A percentile compares a stretch with the other conserved stretches of the same genome.
phyloP scores from a whole-genome alignment of 2,113 vertebrate species.

The Parotia lawesii region DNA sequence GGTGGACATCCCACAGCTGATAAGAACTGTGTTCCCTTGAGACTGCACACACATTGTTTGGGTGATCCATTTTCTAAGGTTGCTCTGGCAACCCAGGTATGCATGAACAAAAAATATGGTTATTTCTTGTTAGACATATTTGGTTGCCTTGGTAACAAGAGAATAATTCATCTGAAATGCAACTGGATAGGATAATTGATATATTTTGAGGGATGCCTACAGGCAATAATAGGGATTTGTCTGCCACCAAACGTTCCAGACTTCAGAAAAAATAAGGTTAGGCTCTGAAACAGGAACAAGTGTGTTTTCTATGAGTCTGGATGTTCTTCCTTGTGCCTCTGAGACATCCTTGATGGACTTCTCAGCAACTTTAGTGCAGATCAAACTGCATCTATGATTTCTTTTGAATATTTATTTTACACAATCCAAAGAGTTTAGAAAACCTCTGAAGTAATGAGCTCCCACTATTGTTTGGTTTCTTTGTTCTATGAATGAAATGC shows the following conservation, averaged over 20 bases:
- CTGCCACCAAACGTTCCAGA: neutral
- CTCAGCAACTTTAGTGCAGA: neutral
- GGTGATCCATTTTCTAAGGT: neutral
- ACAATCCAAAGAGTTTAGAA: slow-evolving; percentile 1
- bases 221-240: slow-evolving; percentile 34
- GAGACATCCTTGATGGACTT: neutral
- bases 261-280: slow-evolving; percentile 1
- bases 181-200: slow-evolving; percentile 33
- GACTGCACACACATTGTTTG: rapidly evolving
- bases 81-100: slow-evolving; percentile 11
- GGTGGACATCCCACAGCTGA: neutral
- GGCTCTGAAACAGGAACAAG: neutral
- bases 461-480: neutral
- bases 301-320: neutral
- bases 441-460: slow-evolving; percentile 21
- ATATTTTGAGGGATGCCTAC: slow-evolving; percentile 27
- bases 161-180: slow-evolving; percentile 38
- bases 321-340: neutral
- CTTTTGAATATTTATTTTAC: slow-evolving; percentile 34
- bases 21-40: neutral
- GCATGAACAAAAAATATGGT: neutral
- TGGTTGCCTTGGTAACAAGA: slow-evolving; percentile 31
- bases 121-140: neutral
- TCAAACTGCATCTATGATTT: slow-evolving; percentile 33
- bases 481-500: slow-evolving; percentile 26